These are phyloP conservation scores for Zygaena filipendulae DNA, from an alignment of 2,888 invertebrate genomes.

Conservation along the genomic window DNA sequence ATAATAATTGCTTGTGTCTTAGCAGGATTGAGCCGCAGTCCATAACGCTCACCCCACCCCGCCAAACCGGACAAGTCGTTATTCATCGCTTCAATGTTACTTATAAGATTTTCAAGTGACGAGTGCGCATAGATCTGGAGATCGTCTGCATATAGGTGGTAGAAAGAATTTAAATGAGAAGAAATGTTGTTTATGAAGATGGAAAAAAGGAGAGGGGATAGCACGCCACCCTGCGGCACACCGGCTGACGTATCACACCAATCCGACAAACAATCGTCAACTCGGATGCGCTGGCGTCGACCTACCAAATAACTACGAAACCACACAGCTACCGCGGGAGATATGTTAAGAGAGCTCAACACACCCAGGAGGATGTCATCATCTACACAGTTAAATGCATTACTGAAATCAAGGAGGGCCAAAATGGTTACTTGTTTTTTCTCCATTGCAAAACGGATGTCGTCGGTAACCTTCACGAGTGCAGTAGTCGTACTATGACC, in stretches of 20 bases:
- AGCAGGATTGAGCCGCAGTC: constrained; percentile 3
- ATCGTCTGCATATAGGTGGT: constrained; percentile 6
- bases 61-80: background rate
- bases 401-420: constrained; percentile 4
- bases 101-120: background rate
- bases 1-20: no score
- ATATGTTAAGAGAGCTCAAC: constrained; percentile 1
- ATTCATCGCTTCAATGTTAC: constrained; percentile 1
- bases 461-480: constrained; percentile 7
- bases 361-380: constrained; percentile 2
- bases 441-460: constrained; percentile 8
- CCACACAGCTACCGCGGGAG: constrained; percentile 1
- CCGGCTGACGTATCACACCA: constrained; percentile 2
- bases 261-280: background rate
- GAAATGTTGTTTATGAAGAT: constrained; percentile 5
- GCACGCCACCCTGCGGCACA: constrained; percentile 4
- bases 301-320: no score
- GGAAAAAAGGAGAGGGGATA: constrained; percentile 4
- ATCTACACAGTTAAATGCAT: constrained; percentile 8
- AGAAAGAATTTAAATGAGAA: background rate
- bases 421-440: constrained; percentile 4
- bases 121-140: constrained; percentile 2
- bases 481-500: constrained; percentile 8
- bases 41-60: background rate
- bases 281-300: no score